Base-by-base conservation (phyloP, 2,113 vertebrate genomes). In the Phrynosoma platyrhinos region DNA sequence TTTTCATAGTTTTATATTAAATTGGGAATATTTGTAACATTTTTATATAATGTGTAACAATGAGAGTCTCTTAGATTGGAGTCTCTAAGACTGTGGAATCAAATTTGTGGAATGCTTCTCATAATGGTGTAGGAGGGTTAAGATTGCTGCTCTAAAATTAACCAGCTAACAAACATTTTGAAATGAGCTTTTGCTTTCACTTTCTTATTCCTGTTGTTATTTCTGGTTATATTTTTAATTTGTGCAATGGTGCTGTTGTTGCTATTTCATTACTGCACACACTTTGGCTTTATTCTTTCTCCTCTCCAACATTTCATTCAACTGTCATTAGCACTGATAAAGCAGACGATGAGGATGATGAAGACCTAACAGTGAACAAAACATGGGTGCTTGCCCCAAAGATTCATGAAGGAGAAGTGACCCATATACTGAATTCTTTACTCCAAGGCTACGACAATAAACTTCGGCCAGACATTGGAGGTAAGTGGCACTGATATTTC, bases 301-400 rank as follows among this genome's bases (percentile, higher is more conserved):
- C 80, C 88, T 25, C 75, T 42, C 87, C 85, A 97, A 97, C 85
- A 84, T 94, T 90, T 94, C 0, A 79, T 91, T 91, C 20, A 79
- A 23, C 55, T 12, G 58, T 94, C 3, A 85, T 96, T 87, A 98
- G 97, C 55, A 96, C 97, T 88, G 98, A 98, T 94, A 99, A 98
- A 96, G 93, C 97, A 91, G 98, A 99, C 55, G 98, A 99, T 62
- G 98, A 99, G 84, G 98, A 99, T 42, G 98, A 99, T 92, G 98
- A 99, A 87, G 98, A 99, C 81, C 97, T 98, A 85, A 98, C 94
- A 0, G 97, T 98, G 89, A 99, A 99, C 92, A 99, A 98, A 96
- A 99, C 98, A 12, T 99, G 98, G 98, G 98, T 99, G 85, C 96
- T 99, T 90, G 98, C 98, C 79, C 98, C 98, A 47, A 99, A 98